phyloP scores from a whole-genome alignment of 1,140 invertebrate genomes.

The Leptinotarsa texana region DNA sequence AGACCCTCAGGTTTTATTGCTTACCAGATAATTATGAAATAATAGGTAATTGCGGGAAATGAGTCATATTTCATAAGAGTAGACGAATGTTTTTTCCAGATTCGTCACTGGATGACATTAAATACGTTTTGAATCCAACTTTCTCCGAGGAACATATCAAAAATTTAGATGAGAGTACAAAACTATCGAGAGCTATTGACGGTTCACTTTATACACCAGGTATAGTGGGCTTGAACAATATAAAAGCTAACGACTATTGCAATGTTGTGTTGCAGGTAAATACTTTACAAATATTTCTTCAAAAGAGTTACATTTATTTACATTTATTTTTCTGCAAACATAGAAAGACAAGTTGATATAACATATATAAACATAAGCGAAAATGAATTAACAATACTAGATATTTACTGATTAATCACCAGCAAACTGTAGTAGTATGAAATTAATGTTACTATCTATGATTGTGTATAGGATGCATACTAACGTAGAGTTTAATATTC shows the following conservation, averaged over 20 bases:
- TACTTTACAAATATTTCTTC: background rate
- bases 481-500: too few relatives aligned
- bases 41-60: constrained; percentile 71
- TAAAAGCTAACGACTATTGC: constrained; percentile 99
- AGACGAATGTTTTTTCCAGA: constrained; percentile 62
- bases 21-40: constrained; percentile 99
- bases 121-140: constrained; percentile 98
- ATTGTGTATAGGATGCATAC: too few relatives aligned
- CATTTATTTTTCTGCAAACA: too few relatives aligned
- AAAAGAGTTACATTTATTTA: background rate
- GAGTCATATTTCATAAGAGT: background rate
- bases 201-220: constrained; percentile 95
- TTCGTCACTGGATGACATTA: constrained; percentile 98
- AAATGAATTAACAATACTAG: too few relatives aligned
- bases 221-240: constrained; percentile 97
- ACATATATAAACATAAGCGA: too few relatives aligned
- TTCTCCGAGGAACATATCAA: constrained; percentile 84
- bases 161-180: constrained; percentile 79
- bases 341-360: too few relatives aligned
- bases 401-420: too few relatives aligned
- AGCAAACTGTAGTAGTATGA: too few relatives aligned
- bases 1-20: constrained; percentile 98
- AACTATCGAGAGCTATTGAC: constrained; percentile 93
- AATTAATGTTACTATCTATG: too few relatives aligned
- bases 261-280: constrained; percentile 95